Evolutionary conservation across 2,797 vertebrate genomes (phyloP), one percentile per base, ranked within the genome.

Genomic region (Falco biarmicus): DNA sequence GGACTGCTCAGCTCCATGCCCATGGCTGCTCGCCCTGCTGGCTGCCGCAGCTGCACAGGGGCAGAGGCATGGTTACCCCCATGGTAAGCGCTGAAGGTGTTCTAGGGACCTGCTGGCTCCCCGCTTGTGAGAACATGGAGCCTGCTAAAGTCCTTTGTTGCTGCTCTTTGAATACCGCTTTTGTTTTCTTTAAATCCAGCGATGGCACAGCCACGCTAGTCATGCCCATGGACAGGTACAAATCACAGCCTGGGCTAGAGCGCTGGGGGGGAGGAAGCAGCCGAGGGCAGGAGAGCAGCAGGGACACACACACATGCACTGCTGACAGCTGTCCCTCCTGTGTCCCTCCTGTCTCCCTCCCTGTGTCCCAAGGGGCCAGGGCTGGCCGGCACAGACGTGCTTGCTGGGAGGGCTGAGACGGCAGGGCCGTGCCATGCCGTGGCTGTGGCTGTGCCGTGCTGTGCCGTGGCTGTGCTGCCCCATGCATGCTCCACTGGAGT

Each of bases 1-100:
- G 37, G 53, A 6, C 16, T 31, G 71, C 45, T 31, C 53, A 24
- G 34, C 16, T 21, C 61, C 20, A 1, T 5, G 4, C 43, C 41
- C 15, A 1, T 1, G 51, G 41, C 43, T 1, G 0, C 37, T 63
- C 1, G 0, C 39, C 39, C 14, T 5, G 5, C 48, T 2, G 11
- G 39, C 47, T 64, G 41, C 51, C 3, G 6, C 19, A 29, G 56
- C 45, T 19, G 70, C 4, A 3, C 0, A 2, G 10, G n/a, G 43
- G 10, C 15, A 31, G 7, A 13, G 53, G 29, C 32, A 21, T 6
- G 13, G 56, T 63, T 19, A 61, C 51, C 25, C 57, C 31, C 10
- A 8, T 2, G 3, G n/a, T 43, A 34, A 6, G 37, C 3, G 6
- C 69, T 29, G 29, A 47, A 25, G 12, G 4, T 3, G 4, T 24